phyloP scores from a whole-genome alignment of 2,113 vertebrate species.

The Chionis minor region DNA sequence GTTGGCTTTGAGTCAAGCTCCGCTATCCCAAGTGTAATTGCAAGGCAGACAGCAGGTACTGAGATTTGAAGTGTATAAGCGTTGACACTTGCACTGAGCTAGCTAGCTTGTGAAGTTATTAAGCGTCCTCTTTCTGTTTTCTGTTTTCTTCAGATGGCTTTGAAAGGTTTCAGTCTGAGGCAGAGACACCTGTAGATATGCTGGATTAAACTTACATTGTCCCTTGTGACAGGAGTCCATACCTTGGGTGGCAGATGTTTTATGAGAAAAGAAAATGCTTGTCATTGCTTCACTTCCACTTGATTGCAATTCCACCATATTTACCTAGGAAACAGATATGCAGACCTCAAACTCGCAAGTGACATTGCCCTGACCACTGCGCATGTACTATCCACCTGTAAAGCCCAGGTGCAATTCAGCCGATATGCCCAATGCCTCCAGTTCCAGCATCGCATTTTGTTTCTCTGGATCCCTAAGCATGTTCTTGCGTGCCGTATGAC shows the following conservation, averaged over 20 bases:
- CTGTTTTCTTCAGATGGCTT: neutral
- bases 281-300: neutral
- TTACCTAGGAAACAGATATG: neutral
- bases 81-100: neutral
- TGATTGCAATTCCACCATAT: neutral
- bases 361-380: neutral
- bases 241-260: neutral
- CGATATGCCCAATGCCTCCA: neutral
- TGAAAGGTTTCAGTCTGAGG: neutral
- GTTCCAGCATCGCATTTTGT: neutral
- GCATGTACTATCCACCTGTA: neutral
- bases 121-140: neutral
- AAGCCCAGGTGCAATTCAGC: neutral
- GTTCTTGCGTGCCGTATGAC: neutral
- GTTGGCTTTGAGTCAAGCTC: neutral
- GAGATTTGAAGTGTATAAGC: neutral
- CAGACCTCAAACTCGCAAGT: neutral
- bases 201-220: neutral
- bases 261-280: neutral
- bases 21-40: neutral
- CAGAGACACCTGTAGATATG: neutral
- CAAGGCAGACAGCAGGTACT: neutral
- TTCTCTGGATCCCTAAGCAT: neutral
- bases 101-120: neutral
- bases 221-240: neutral